A percentile compares a stretch with the other conserved stretches of the same genome.
These are phyloP conservation scores for Keiferia lycopersicella DNA, from an alignment of 2,888 invertebrate genomes.

Conservation along the genomic window DNA sequence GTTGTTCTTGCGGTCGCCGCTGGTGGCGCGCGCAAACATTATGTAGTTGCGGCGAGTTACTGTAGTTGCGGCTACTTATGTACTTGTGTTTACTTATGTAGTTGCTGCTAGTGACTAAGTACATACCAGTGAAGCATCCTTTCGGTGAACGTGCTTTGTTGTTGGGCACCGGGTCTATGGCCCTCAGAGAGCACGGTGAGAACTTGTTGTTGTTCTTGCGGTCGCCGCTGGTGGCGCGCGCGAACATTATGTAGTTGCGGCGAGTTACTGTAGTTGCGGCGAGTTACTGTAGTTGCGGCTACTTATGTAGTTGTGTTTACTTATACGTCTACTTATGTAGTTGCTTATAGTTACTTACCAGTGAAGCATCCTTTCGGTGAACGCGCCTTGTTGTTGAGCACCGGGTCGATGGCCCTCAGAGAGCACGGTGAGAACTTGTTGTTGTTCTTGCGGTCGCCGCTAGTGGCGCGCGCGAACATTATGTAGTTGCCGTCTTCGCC, in stretches of 20 bases:
- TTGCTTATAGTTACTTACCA: too few species aligned
- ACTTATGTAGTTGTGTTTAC: too few species aligned
- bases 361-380: constrained; percentile 96
- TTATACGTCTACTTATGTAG: too few species aligned
- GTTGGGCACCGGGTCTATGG: constrained; percentile 95
- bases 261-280: too few species aligned
- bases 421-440: constrained; percentile 98
- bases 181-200: constrained; percentile 95
- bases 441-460: constrained; percentile 98
- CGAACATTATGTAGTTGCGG: constrained; percentile 99
- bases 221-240: constrained; percentile 98
- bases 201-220: constrained; percentile 99
- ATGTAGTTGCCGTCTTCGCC: constrained; percentile 99
- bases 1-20: constrained; percentile 98
- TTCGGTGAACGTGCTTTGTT: constrained; percentile 93
- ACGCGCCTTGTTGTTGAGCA: constrained; percentile 94
- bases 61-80: too few species aligned
- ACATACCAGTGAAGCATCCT: constrained; percentile 97
- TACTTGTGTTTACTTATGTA: too few species aligned
- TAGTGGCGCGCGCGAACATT: constrained; percentile 99
- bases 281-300: too few species aligned
- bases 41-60: constrained; percentile 89
- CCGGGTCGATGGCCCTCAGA: constrained; percentile 94
- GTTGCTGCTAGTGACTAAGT: too few species aligned
- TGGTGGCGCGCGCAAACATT: constrained; percentile 99